Evolutionary conservation across 2,797 vertebrate genomes (phyloP).

Genomic region (Adelosebastes latens): DNA sequence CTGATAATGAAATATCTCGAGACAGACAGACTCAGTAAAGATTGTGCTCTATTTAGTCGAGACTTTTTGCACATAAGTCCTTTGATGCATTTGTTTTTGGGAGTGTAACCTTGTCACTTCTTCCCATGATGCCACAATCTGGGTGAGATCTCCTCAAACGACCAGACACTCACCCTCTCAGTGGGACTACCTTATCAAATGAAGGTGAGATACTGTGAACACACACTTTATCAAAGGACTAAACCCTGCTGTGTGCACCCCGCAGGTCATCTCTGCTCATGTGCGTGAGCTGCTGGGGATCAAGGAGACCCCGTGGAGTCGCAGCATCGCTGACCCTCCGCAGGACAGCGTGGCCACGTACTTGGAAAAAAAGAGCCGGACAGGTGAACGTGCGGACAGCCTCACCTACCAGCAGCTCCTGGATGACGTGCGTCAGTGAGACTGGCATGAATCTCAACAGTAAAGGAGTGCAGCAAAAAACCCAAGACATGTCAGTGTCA

Average conservation of each 20-base stretch:
- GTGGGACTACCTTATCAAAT: conserved; percentile 26
- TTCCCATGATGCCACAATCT: background rate
- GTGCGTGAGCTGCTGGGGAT: conserved; percentile 85
- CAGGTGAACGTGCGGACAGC: conserved; percentile 80
- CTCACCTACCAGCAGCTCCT: conserved; percentile 84
- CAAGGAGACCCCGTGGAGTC: conserved; percentile 84
- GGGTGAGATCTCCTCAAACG: background rate
- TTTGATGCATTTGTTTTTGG: conserved; percentile 13
- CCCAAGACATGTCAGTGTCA: conserved; percentile 50
- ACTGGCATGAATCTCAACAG: conserved; percentile 17
- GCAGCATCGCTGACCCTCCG: conserved; percentile 84
- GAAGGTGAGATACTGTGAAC: conserved; percentile 36
- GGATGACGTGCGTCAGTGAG: background rate
- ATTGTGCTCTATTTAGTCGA: background rate
- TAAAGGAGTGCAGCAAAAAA: conserved; percentile 27
- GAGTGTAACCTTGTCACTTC: background rate
- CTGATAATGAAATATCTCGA: conserved; percentile 14
- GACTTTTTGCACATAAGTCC: background rate
- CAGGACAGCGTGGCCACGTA: conserved; percentile 85
- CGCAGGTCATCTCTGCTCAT: conserved; percentile 85
- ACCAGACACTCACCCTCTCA: conserved; percentile 1
- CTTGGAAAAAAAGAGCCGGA: conserved; percentile 87
- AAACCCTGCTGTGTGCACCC: conserved; percentile 61
- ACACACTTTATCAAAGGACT: conserved; percentile 49
- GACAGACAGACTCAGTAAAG: background rate